Evolutionary conservation across 2,113 vertebrate species (phyloP), one percentile per base, ranked within the genome.

Genomic region (Charadrius vociferus): DNA sequence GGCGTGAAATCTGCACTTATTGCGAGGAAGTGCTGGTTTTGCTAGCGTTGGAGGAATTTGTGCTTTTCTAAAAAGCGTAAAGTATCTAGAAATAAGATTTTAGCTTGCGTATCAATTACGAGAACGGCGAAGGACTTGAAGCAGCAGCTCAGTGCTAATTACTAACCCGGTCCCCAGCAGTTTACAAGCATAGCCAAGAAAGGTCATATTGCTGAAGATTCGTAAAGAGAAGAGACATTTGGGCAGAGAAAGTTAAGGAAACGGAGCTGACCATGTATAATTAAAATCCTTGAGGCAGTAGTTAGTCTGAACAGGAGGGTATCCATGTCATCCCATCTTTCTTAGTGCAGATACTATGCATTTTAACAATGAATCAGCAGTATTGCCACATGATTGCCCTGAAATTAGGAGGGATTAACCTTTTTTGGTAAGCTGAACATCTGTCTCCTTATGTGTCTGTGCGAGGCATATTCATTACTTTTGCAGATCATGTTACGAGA

Each of bases 331-430:
- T 10, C 63, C 63, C 91, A 9, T 26, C 67, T 36, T 30, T 53
- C 39, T n/a, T 15, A 2, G 50, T 27, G 74, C 93, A 27, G 19
- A 70, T 7, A 72, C 68, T 9, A 18, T 0, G 95, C 92, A 3
- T 88, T 83, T 88, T 23, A 73, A 71, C 77, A 63, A 75, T 91
- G 95, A 96, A 94, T 96, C 90, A 96, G 94, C 94, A 90, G 8
- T 81, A 90, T 78, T 93, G 92, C 86, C 86, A 87, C 95, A 93
- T 43, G 85, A 90, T 83, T 93, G 91, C 88, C 90, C 88, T 18
- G 88, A 61, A 86, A 80, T 96, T 63, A 86, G 93, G 5, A 20
- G 71, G 93, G 90, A 96, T 96, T 96, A 95, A 93, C 88, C 92
- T 78, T 50, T 14, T 79, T 26, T 58, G 81, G 55, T 4, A 39